phyloP scores from a whole-genome alignment of 92 coral and sea anemone species.

The Phymanthus crucifer region DNA sequence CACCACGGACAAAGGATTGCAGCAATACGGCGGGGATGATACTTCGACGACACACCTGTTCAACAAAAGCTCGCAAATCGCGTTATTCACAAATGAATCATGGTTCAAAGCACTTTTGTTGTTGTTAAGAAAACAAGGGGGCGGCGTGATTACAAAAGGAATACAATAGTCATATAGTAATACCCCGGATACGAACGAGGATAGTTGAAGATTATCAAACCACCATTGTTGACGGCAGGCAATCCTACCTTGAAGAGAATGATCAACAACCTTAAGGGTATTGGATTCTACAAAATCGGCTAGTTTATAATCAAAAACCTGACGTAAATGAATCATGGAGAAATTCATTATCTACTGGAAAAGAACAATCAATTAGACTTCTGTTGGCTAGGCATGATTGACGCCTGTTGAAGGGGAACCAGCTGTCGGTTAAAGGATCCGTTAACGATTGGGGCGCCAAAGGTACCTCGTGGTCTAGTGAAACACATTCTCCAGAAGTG shows the following conservation, averaged over 20 bases:
- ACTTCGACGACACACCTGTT: constrained; percentile 48
- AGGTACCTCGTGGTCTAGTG: neutral
- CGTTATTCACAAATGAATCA: constrained; percentile 43
- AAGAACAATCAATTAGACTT: neutral
- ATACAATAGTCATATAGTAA: constrained; percentile 35
- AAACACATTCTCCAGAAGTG: constrained; percentile 37
- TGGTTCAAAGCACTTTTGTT: constrained; percentile 41
- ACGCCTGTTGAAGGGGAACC: neutral
- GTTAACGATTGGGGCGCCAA: neutral
- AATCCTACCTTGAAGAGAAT: constrained; percentile 47
- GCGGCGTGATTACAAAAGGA: constrained; percentile 47
- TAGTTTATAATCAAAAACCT: neutral
- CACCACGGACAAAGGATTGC: constrained; percentile 56
- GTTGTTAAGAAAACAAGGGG: constrained; percentile 41
- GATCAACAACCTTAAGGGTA: neutral
- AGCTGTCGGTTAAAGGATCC: neutral
- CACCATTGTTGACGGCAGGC: constrained; percentile 38
- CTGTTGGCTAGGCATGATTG: neutral
- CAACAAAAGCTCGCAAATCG: constrained; percentile 37
- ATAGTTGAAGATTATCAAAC: constrained; percentile 46
- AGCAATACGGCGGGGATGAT: constrained; percentile 40
- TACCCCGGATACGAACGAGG: constrained; percentile 38
- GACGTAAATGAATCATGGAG: no score
- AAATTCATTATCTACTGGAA: no score
- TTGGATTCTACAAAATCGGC: neutral